Evolutionary conservation across 2,113 vertebrate species (phyloP), one percentile per base, ranked within the genome.

Genomic region (Lanius collurio): DNA sequence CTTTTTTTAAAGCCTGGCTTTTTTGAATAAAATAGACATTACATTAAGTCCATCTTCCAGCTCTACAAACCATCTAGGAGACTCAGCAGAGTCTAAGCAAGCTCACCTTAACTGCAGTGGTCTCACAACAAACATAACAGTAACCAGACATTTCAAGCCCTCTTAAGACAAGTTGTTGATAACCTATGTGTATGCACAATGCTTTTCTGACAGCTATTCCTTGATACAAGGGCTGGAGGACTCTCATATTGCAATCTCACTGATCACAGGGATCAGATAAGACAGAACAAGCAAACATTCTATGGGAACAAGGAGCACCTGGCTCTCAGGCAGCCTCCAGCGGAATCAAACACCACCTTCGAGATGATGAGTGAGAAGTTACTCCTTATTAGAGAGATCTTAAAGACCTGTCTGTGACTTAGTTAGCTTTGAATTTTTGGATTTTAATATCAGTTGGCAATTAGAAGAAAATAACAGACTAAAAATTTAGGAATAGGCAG

Each of bases 281-380:
- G 2, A 31, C 52, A 70, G 70, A 79, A 59, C 0, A 3, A 63
- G 35, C 19, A 82, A 35, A 56, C 41, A 55, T 42, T 78, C 30
- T 37, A 64, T 50, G 0, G 0, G 8, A 42, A 65, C 24, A 53
- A 82, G 11, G 18, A 85, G 15, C 2, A 4, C 10, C 26, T 17
- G 24, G n/a, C 74, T 67, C 67, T 53, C 71, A 59, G 46, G 42
- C 42, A 67, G 47, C 24, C 16, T 67, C 19, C 46, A 53, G 5
- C 1, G 1, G 49, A 86, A 53, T 44, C 22, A 62, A 78, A 68
- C 10, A 3, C 8, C 55, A 56, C 11, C 46, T 81, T 56, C 5
- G 1, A 14, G 4, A 63, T 6, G 15, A 59, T 28, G 9, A 90
- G 74, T 24, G 19, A 73, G 15, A 78, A 46, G 6, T 46, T 62